These are phyloP conservation scores for Andricus grossulariae DNA, from an alignment of 1,140 invertebrate genomes.

Conservation along the genomic window DNA sequence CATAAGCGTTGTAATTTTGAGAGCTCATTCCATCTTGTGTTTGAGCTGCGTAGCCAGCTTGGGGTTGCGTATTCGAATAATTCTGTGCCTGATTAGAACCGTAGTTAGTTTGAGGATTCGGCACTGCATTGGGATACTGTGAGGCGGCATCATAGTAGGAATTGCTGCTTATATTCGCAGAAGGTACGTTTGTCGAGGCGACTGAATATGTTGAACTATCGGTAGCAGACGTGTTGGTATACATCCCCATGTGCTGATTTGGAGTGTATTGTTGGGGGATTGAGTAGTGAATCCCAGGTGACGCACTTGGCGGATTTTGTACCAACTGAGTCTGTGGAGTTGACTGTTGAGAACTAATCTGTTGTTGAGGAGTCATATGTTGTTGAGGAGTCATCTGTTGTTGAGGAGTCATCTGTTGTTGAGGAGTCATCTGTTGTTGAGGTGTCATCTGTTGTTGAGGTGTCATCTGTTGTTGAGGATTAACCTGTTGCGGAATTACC, in stretches of 20 bases:
- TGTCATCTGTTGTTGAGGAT: neutral
- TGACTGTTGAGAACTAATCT: constrained; percentile 32
- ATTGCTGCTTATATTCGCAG: constrained; percentile 21
- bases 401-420: constrained; percentile 17
- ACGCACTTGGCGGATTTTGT: constrained; percentile 31
- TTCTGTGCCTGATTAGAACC: constrained; percentile 25
- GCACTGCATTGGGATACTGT: neutral
- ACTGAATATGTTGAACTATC: constrained; percentile 13
- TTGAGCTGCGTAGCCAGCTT: constrained; percentile 20
- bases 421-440: constrained; percentile 32
- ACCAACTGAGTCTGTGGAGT: constrained; percentile 45
- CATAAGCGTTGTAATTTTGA: constrained; percentile 40
- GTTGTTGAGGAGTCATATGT: neutral
- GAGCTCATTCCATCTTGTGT: constrained; percentile 25
- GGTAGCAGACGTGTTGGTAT: constrained; percentile 22
- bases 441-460: constrained; percentile 17
- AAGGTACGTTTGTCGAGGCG: constrained; percentile 11
- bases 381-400: constrained; percentile 32
- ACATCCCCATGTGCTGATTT: constrained; percentile 35
- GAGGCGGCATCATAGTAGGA: neutral
- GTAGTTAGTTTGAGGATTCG: constrained; percentile 2
- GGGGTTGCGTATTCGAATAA: constrained; percentile 24
- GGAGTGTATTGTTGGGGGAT: constrained; percentile 39
- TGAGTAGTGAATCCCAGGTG: constrained; percentile 17
- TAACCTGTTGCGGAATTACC: constrained; percentile 39